Conservation (phyloP, 37 sponge, comb jelly and placozoan species). For the Amphimedon queenslandica region DNA sequence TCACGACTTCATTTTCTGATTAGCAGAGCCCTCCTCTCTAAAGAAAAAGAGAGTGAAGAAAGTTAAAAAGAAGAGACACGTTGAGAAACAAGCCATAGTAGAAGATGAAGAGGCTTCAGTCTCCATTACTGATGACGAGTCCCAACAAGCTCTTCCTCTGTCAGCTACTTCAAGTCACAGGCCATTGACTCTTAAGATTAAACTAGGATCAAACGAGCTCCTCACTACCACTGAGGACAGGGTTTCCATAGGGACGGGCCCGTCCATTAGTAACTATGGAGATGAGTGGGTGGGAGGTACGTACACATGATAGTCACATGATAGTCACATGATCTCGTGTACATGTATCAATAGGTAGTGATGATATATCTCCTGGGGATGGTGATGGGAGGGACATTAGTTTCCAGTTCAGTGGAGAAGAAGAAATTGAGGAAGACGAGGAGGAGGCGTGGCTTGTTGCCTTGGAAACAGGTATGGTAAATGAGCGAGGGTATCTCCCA, state of each 20-base stretch:
- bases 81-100: no score
- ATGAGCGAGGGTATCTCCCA: conserved; percentile 76
- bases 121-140: no score
- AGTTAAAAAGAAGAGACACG: no score
- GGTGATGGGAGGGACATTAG: neutral
- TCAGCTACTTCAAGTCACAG: no score
- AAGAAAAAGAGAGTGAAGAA: no score
- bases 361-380: conserved; percentile 5
- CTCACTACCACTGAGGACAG: no score
- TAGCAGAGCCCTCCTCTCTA: no score
- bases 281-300: neutral
- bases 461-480: conserved; percentile 64
- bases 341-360: neutral
- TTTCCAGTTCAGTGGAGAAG: conserved; percentile 11
- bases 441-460: conserved; percentile 81
- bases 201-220: conserved; percentile 32
- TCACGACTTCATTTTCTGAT: no score
- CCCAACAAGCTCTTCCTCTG: no score
- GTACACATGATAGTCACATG: neutral
- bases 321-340: neutral
- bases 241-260: no score
- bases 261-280: no score
- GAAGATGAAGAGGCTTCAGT: no score
- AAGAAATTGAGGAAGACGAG: conserved; percentile 28
- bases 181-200: conserved; percentile 59